A percentile compares a stretch with the other conserved stretches of the same genome.
phyloP scores from a whole-genome alignment of 92 coral and sea anemone species.

The Parazoanthus atlanticus region DNA sequence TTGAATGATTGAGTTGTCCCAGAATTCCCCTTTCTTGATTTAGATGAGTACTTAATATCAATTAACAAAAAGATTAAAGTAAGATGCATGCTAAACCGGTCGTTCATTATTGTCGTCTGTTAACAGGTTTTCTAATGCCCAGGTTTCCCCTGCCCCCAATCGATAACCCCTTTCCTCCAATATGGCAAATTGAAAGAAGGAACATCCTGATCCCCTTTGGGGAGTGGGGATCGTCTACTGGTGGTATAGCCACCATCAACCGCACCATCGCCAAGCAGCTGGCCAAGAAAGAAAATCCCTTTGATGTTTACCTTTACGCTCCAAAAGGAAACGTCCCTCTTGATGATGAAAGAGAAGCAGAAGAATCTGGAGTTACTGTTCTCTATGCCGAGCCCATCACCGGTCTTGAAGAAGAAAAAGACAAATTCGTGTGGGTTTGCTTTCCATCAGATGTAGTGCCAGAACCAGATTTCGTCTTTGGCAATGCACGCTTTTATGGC shows the following conservation, averaged over 20 bases:
- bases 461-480: constrained; percentile 17
- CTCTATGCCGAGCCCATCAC: constrained; percentile 15
- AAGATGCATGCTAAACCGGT: too few relatives aligned
- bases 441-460: constrained; percentile 7
- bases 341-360: constrained; percentile 15
- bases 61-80: too few relatives aligned
- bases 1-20: too few relatives aligned
- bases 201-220: constrained; percentile 1
- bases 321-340: background rate
- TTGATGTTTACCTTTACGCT: background rate
- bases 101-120: too few relatives aligned
- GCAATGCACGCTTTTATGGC: constrained; percentile 30
- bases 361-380: background rate
- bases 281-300: background rate
- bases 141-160: too few relatives aligned
- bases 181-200: background rate
- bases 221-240: constrained; percentile 20
- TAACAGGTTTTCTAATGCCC: too few relatives aligned
- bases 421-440: constrained; percentile 15
- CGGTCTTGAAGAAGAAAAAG: constrained; percentile 6
- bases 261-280: constrained; percentile 15
- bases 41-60: too few relatives aligned
- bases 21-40: too few relatives aligned
- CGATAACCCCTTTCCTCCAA: background rate
- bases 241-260: constrained; percentile 28